Conservation (phyloP, 2,797 vertebrate genomes). For the Sebastes trivittatus region DNA sequence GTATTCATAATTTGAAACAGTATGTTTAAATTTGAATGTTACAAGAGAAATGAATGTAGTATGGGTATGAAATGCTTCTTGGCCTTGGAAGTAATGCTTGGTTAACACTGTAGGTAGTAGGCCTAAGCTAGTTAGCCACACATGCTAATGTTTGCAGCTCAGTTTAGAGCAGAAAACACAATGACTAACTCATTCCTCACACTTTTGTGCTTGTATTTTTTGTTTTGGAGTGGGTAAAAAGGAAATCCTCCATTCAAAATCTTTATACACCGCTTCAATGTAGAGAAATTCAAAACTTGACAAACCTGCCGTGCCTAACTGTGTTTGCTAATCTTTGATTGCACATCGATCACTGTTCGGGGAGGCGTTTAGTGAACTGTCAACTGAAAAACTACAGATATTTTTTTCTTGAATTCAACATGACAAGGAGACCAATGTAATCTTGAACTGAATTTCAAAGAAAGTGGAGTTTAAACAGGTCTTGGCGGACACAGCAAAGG, state of each 20-base stretch:
- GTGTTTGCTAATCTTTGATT: background rate
- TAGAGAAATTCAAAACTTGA: background rate
- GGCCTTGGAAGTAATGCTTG: background rate
- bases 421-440: background rate
- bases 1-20: background rate
- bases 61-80: background rate
- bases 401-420: background rate
- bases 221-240: background rate
- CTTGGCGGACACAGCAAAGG: too few relatives aligned
- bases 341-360: background rate
- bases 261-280: background rate
- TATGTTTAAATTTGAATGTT: background rate
- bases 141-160: background rate
- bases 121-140: background rate
- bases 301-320: too few relatives aligned
- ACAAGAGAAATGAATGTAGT: background rate
- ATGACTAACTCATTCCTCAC: background rate
- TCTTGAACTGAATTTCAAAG: background rate
- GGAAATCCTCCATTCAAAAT: background rate
- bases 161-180: background rate
- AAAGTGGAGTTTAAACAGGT: background rate
- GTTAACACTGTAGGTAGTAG: background rate
- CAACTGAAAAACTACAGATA: background rate
- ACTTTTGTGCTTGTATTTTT: background rate
- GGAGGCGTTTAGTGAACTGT: background rate